phyloP scores from a whole-genome alignment of 2,797 vertebrate genomes.

The Gymnoscopelus microlampas region DNA sequence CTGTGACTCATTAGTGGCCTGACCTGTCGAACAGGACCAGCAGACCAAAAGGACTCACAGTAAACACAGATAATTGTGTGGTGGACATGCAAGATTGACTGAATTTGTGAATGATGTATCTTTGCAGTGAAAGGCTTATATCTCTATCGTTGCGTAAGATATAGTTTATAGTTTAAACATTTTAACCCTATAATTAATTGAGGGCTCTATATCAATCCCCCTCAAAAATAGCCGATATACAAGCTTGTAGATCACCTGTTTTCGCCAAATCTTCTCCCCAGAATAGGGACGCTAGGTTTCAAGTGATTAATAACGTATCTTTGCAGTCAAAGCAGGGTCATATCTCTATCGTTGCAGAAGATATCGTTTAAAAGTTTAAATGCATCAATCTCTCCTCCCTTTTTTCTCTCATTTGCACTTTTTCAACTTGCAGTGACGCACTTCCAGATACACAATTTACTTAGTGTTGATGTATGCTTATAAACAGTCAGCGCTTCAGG shows the following conservation, averaged over 20 bases:
- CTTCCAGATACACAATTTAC: conserved; percentile 46
- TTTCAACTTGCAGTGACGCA: conserved; percentile 17
- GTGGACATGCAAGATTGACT: conserved; percentile 17
- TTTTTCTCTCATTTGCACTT: conserved; percentile 17
- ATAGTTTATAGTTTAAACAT: too few species aligned
- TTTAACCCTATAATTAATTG: too few species aligned
- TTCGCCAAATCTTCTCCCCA: too few species aligned
- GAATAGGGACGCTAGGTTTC: too few species aligned
- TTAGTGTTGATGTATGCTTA: conserved; percentile 31
- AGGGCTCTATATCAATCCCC: too few species aligned
- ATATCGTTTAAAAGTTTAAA: background rate
- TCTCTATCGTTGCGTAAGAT: background rate
- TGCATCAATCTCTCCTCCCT: background rate
- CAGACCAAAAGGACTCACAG: conserved; percentile 36
- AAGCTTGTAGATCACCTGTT: too few species aligned
- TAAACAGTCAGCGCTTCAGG: conserved; percentile 6
- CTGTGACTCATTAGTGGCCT: conserved; percentile 59
- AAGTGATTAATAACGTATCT: too few species aligned
- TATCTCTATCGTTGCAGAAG: too few species aligned
- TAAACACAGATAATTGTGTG: conserved; percentile 42
- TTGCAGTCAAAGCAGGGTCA: too few species aligned
- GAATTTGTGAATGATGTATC: conserved; percentile 17
- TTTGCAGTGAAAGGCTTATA: background rate
- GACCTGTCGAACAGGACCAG: conserved; percentile 32
- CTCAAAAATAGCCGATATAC: too few species aligned